Base-by-base conservation (phyloP, 2,113 vertebrate genomes). In the Seriola rivoliana region DNA sequence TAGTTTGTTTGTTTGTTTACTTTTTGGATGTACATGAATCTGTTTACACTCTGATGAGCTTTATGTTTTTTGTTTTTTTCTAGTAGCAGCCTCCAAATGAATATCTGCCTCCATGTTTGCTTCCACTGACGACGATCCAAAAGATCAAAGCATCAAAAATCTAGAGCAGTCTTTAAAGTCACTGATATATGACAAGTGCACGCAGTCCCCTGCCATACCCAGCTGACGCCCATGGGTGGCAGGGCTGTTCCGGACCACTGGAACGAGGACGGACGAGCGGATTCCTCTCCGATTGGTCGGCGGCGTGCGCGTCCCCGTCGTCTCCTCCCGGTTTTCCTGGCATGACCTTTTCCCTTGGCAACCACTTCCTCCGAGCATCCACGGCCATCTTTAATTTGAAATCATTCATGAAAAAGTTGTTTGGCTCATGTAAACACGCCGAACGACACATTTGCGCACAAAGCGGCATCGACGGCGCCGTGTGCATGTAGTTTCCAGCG, bases 301-400 rank as follows among this genome's bases (percentile, higher is more conserved):
- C 78, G 62, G n/a, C 21, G 69, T 82, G 88, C 85, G 85, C 88
- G 91, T 91, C 87, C 91, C 86, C 88, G 90, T 86, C 80, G 86
- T 88, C 93, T 93, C 87, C 87, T 90, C 93, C 89, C 89, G 88
- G 81, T 92, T 93, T 95, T 94, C 92, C 91, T 93, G 91, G 87
- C 93, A 91, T 95, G 94, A 95, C 93, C 94, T 94, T 94, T 93
- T 94, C 92, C 95, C 93, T 93, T 93, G 93, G 93, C 93, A 95
- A 94, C 89, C 94, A 96, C 95, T 96, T 96, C 95, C 95, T 95
- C 93, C 86, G 88, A 91, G 93, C 92, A 90, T 94, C 92, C 85
- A 91, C 95, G 94, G 95, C 94, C 95, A 95, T 96, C 92, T 96
- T 96, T 95, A 89, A 93, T 93, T 88, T 89, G 85, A 92, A 93